Evolutionary conservation across 2,797 vertebrate genomes (phyloP), one percentile per base, ranked within the genome.

Genomic region (Lophura swinhoii): DNA sequence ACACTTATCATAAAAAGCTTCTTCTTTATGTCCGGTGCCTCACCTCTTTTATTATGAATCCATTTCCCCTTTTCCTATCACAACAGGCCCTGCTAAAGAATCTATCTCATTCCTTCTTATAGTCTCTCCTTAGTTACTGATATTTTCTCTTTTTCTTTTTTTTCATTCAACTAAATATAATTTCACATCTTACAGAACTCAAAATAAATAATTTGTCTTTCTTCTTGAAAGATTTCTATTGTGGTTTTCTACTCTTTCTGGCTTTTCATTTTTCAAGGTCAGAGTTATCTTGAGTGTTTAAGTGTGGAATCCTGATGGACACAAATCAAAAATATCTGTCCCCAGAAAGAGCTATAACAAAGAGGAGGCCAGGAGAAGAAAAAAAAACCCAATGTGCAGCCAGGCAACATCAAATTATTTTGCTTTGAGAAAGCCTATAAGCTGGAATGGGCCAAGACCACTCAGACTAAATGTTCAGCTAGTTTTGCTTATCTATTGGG

Each of bases 381-480:
- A 72, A 76, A 59, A 31, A 53, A 66, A 24, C n/a, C 5, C 33
- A 31, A 10, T 0, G 0, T 62, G 10, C 4, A 79, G 31, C 59
- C n/a, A 44, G 31, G 44, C 10, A 26, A 37, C n/a, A 59, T 62
- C 37, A 79, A 78, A 62, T 28, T 21, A 20, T 22, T 2, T 4
- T 62, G 10, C 16, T 51, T 70, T 76, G 59, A 51, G 35, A 39
- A 62, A 31, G 21, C 39, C n/a, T 35, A n/a, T 71, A 46, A 62
- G 11, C 4, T 58, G 56, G 28, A 73, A 80, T 4, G 46, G 12
- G 2, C 28, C 39, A 67, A 24, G 66, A 44, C 3, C 2, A 14
- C 43, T 28, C 3, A n/a, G 44, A 28, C 33, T 14, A 67, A 60
- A 33, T 24, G 24, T 24, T 29, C 24, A 73, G 4, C 2, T 41